Evolutionary conservation across 2,797 vertebrate genomes (phyloP).

Genomic region (Thunnus albacares): DNA sequence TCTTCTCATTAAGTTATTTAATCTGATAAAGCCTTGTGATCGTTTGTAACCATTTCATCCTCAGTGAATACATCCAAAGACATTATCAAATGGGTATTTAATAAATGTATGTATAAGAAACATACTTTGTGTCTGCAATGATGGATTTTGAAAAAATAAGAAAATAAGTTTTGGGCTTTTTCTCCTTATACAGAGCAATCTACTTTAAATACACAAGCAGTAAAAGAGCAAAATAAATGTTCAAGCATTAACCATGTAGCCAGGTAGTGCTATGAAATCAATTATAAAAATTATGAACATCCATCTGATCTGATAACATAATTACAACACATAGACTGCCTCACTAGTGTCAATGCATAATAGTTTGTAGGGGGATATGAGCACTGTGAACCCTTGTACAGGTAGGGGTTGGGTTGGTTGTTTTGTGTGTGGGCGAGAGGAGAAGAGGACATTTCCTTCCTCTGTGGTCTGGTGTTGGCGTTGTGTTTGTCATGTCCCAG

Average conservation of each 20-base stretch:
- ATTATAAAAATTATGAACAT: background rate
- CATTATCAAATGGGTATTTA: background rate
- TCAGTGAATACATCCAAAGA: background rate
- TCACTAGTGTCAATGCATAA: background rate
- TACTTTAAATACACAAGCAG: background rate
- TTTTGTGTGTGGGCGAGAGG: slow-evolving; percentile 53
- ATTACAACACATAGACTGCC: background rate
- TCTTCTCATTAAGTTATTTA: slow-evolving; percentile 2
- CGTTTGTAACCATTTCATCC: slow-evolving; percentile 16
- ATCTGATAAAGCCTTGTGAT: slow-evolving; percentile 17
- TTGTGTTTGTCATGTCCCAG: slow-evolving; percentile 17
- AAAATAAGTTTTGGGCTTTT: background rate
- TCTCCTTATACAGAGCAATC: background rate
- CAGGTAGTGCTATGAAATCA: background rate
- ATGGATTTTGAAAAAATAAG: background rate
- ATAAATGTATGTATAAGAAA: background rate
- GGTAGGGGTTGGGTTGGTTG: slow-evolving; percentile 25
- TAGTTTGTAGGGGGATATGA: slow-evolving; percentile 20
- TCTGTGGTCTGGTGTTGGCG: slow-evolving; percentile 45
- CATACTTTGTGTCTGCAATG: background rate
- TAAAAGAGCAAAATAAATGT: background rate
- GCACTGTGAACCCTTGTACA: slow-evolving; percentile 26
- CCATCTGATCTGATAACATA: background rate
- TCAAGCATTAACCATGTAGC: background rate
- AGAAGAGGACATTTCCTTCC: slow-evolving; percentile 65